A percentile compares a stretch with the other conserved stretches of the same genome.
These are phyloP conservation scores for Catocala sponsa DNA, from an alignment of 2,888 invertebrate species.

Conservation along the genomic window DNA sequence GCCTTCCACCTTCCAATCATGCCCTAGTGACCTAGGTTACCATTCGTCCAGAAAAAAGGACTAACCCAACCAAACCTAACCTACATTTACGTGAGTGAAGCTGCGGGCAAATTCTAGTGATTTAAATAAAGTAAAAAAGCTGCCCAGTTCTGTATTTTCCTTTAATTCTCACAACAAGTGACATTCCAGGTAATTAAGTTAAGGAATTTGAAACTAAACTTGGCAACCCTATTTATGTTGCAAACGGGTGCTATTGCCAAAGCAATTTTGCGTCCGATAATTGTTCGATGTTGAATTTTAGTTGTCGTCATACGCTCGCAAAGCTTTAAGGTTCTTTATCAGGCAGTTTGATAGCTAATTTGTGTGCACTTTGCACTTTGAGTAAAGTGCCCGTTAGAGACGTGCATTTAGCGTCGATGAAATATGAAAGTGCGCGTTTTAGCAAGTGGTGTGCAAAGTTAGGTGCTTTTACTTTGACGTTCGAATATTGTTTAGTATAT, in stretches of 20 bases:
- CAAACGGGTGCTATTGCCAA: conserved; percentile 56
- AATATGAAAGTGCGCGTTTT: conserved; percentile 13
- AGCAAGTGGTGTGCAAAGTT: conserved; percentile 4
- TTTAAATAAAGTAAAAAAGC: neutral
- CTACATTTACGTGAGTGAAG: no score
- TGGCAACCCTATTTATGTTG: conserved; percentile 46
- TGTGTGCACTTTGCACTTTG: conserved; percentile 36
- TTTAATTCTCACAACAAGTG: conserved; percentile 13
- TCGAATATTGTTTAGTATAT: neutral
- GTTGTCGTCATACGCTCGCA: conserved; percentile 27
- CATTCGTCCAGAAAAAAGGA: no score
- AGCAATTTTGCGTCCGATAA: conserved; percentile 54
- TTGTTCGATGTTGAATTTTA: conserved; percentile 58
- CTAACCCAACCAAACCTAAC: no score
- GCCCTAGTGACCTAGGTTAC: no score
- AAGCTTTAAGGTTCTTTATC: conserved; percentile 37
- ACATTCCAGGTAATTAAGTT: conserved; percentile 39
- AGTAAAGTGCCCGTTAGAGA: conserved; percentile 20
- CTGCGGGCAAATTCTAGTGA: no score
- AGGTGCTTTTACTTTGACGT: neutral
- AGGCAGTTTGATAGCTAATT: conserved; percentile 44
- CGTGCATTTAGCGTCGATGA: conserved; percentile 15
- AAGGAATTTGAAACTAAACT: conserved; percentile 31
- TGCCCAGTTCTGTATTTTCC: conserved; percentile 8
- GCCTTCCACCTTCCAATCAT: no score